phyloP scores from a whole-genome alignment of 2,888 invertebrate genomes.

The Reticulitermes lucifugus region DNA sequence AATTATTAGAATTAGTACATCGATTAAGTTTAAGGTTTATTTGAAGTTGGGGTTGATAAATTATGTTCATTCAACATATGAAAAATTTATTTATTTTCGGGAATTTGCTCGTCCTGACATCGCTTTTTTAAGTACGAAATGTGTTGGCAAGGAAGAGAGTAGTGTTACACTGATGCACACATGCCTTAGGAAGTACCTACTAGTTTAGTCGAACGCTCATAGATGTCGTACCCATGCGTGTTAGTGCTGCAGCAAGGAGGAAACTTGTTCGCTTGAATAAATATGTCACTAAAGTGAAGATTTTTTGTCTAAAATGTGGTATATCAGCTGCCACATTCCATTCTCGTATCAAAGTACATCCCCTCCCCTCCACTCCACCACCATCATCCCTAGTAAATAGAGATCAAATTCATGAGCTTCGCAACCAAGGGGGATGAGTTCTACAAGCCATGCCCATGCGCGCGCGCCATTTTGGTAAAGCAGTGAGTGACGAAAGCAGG shows the following conservation, averaged over 20 bases:
- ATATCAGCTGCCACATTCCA: constrained; percentile 24
- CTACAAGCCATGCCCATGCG: constrained; percentile 33
- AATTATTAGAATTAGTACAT: too few species aligned
- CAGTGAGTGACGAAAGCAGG: constrained; percentile 47
- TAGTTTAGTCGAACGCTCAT: constrained; percentile 15
- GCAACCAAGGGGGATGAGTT: constrained; percentile 30
- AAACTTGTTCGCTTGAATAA: background rate
- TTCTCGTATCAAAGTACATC: constrained; percentile 8
- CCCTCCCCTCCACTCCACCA: constrained; percentile 11
- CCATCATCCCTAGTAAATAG: constrained; percentile 24
- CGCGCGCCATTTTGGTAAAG: constrained; percentile 48
- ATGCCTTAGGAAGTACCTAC: background rate
- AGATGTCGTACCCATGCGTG: constrained; percentile 31
- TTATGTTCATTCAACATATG: too few species aligned
- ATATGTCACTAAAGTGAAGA: background rate
- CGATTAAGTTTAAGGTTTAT: too few species aligned
- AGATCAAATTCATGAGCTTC: constrained; percentile 27
- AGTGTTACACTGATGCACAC: background rate
- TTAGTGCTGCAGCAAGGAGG: background rate
- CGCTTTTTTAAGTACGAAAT: too few species aligned
- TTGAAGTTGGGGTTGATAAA: too few species aligned
- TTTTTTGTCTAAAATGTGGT: background rate
- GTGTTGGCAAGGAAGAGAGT: background rate
- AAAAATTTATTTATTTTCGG: too few species aligned
- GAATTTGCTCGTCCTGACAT: too few species aligned